Base-by-base conservation (phyloP, 2,888 invertebrate genomes). In the Eupeodes luniger region DNA sequence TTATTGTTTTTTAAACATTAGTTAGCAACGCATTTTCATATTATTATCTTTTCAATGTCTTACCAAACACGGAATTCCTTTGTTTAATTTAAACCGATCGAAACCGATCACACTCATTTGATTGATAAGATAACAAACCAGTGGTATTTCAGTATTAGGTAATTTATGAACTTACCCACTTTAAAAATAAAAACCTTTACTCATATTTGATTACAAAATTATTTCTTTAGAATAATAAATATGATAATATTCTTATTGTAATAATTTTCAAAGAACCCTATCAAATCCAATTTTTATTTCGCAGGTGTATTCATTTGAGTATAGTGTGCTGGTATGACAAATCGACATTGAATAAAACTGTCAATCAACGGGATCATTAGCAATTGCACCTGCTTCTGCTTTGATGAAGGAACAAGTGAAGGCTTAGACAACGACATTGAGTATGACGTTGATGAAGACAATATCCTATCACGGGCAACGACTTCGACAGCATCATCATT, bases 291-390 rank as follows among this genome's bases (percentile, higher is more conserved):
- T 47, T 66, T n/a, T 47, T 53, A 14, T 75, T 55, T 67, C 19
- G 72, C 79, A 70, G 66, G 59, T 66, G 36, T 67, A 69, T 7
- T 9, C 36, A 12, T 16, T 1, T 10, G 5, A 5, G 12, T 36
- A 34, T 59, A 61, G 36, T 40, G 53, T 47, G 55, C 19, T 61
- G 11, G 44, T 66, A 76, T 85, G 81, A 81, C 85, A 81, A 76
- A 81, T 80, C 49, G 61, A 69, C 53, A 61, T 16, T 59, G 61
- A 70, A 67, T 80, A 67, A 69, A 69, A 49, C 61, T 80, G 84
- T 80, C 84, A 84, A 74, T 84, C 83, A 84, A 80, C 51, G 44
- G 61, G 74, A 78, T 80, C 84, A 69, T 85, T 85, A 84, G 16
- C 36, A 74, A 55, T 76, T 44, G 85, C 81, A 85, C 85, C 85